These are phyloP conservation scores for Cerastis rubricosa DNA, from an alignment of 2,888 invertebrate species.

Conservation along the genomic window DNA sequence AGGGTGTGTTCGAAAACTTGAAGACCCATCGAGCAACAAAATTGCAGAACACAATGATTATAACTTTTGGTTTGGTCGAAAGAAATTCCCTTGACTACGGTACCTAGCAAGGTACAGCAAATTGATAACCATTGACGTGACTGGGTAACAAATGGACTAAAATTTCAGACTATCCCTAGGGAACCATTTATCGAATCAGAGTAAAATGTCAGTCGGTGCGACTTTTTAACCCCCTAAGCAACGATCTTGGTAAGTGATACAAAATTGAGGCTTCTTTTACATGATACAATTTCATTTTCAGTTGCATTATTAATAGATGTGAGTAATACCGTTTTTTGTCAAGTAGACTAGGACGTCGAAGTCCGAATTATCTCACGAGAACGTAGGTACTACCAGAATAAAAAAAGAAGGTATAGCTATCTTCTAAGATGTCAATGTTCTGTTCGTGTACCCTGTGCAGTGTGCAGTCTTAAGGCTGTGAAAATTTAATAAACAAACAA, in stretches of 20 bases:
- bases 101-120: slow-evolving; percentile 13
- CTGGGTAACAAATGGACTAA: slow-evolving; percentile 29
- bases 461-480: neutral
- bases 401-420: neutral
- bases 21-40: neutral
- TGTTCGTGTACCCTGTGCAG: neutral
- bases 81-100: neutral
- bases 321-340: neutral
- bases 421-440: neutral
- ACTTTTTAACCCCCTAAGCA: neutral
- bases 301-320: neutral
- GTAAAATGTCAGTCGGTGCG: slow-evolving; percentile 14
- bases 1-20: neutral
- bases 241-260: neutral
- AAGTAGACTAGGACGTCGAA: neutral
- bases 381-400: neutral
- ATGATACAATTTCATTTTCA: neutral
- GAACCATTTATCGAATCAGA: slow-evolving; percentile 29
- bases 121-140: slow-evolving; percentile 18
- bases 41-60: neutral
- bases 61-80: neutral
- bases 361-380: neutral
- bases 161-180: slow-evolving; percentile 9
- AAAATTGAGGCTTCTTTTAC: neutral
- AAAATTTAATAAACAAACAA: neutral